These are phyloP conservation scores for Embiotoca jacksoni DNA, from an alignment of 2,113 vertebrate genomes.

Conservation along the genomic window DNA sequence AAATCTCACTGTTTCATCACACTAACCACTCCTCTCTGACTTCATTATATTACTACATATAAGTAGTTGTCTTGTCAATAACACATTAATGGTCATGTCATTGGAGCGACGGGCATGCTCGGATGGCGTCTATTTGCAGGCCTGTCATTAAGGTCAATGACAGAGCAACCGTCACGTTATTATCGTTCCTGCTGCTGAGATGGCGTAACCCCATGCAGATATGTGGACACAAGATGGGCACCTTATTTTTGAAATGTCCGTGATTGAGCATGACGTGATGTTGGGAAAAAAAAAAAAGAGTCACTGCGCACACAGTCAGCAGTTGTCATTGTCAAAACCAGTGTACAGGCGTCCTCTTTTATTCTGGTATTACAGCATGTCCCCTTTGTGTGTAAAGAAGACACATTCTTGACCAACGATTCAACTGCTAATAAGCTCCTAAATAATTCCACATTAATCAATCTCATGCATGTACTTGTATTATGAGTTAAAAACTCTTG, in stretches of 20 bases:
- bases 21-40: too few species aligned
- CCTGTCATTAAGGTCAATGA: slow-evolving; percentile 50
- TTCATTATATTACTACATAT: too few species aligned
- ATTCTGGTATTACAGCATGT: neutral
- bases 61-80: neutral
- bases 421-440: neutral
- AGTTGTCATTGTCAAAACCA: slow-evolving; percentile 8
- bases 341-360: neutral
- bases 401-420: neutral
- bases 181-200: slow-evolving; percentile 45
- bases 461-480: neutral
- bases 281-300: neutral
- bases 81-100: slow-evolving; percentile 7
- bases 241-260: slow-evolving; percentile 49
- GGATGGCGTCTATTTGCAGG: slow-evolving; percentile 32
- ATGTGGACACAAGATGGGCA: slow-evolving; percentile 36
- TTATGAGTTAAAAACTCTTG: slow-evolving; percentile 10
- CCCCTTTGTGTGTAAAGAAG: neutral
- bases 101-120: slow-evolving; percentile 5
- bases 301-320: neutral
- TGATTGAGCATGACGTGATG: slow-evolving; percentile 44
- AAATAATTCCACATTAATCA: slow-evolving; percentile 1
- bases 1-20: too few species aligned
- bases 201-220: slow-evolving; percentile 1
- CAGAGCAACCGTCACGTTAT: slow-evolving; percentile 15